Evolutionary conservation across 2,797 vertebrate genomes (phyloP).

Genomic region (Semotilus atromaculatus): DNA sequence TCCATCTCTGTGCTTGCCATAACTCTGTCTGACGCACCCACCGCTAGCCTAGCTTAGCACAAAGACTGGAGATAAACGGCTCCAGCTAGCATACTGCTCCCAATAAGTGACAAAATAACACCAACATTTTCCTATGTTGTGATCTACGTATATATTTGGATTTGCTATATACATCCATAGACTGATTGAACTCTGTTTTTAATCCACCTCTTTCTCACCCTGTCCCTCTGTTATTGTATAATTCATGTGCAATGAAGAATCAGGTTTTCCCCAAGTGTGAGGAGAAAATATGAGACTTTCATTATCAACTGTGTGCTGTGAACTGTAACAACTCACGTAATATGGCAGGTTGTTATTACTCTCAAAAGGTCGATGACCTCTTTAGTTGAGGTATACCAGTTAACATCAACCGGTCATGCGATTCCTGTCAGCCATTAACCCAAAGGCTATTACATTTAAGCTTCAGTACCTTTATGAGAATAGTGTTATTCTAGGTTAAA

Average conservation of each 20-base stretch:
- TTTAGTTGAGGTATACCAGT: neutral
- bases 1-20: too few relatives aligned
- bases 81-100: too few relatives aligned
- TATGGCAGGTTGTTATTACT: constrained; percentile 28
- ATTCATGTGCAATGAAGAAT: neutral
- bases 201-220: neutral
- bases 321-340: neutral
- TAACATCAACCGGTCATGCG: neutral
- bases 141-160: neutral
- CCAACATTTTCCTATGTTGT: too few relatives aligned
- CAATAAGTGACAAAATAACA: too few relatives aligned
- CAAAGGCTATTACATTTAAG: neutral
- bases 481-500: neutral
- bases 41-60: too few relatives aligned
- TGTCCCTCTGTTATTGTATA: neutral
- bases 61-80: too few relatives aligned
- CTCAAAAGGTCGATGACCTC: constrained; percentile 4
- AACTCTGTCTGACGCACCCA: too few relatives aligned
- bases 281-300: neutral
- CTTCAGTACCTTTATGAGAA: neutral
- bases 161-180: neutral
- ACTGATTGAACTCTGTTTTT: constrained; percentile 10
- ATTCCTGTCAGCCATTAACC: neutral
- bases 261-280: neutral
- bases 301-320: constrained; percentile 15